Base-by-base conservation (phyloP, 2,113 vertebrate species). In the Entelurus aequoreus region DNA sequence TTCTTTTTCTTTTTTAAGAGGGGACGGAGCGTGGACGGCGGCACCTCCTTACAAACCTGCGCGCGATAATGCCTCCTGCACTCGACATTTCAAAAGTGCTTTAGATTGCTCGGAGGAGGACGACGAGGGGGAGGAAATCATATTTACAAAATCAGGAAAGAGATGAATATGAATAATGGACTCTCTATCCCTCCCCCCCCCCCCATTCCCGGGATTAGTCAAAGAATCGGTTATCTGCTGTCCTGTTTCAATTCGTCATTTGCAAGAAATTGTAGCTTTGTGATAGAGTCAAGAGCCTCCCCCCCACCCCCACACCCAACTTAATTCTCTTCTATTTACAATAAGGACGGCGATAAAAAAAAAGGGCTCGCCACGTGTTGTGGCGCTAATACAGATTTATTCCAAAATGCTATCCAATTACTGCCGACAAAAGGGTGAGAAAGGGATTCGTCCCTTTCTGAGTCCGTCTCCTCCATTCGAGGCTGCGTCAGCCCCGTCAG, bases 241-340 rank as follows among this genome's bases (percentile, higher is more conserved):
- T 85, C 84, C 85, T 60, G 81, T 85, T 86, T 87, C 81, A 88
- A 88, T 87, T 88, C 78, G 75, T 84, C 77, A 81, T 80, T 87
- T 84, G 75, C 84, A 86, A 88, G 86, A 88, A 89, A 89, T 85
- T 84, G 74, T 78, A 74, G 79, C 76, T 78, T 76, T 81, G 80
- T 78, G 85, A 88, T 85, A 80, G 65, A 82, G 83, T 56, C 54
- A 35, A 79, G 83, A 81, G 76, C 76, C 79, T 82, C 83, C 83
- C 82, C 42, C 42, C 8, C 42, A 1, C 19, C 19, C 19, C 19
- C 19, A 10, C 42, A 11, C 19, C 42, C 73, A 86, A 88, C 84
- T 82, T 89, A 83, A 91, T 90, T 90, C 88, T 80, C 72, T 76
- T 83, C 87, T 90, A 88, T 90, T 90, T 90, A 87, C 83, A 86